A percentile compares a stretch with the other conserved stretches of the same genome.
Conservation (phyloP, 2,888 invertebrate species). For the Hydrotaea cyrtoneurina region DNA sequence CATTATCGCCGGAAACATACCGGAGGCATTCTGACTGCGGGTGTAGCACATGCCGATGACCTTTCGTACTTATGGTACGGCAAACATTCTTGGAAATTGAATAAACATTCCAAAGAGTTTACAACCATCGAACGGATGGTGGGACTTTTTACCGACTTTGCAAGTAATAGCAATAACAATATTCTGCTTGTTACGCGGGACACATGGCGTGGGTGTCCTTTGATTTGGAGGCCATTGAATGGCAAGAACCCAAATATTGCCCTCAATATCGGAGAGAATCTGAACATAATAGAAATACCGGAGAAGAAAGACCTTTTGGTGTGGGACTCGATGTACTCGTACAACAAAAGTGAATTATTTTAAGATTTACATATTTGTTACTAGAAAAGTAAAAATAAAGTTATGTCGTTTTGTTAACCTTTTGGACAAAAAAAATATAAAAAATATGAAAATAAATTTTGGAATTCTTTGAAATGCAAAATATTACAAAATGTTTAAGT, state of each 20-base stretch:
- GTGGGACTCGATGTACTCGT: slow-evolving; percentile 76
- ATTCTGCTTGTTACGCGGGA: neutral
- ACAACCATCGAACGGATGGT: slow-evolving; percentile 77
- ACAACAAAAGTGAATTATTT: neutral
- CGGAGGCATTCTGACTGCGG: slow-evolving; percentile 73
- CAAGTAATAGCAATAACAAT: slow-evolving; percentile 75
- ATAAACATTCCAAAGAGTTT: slow-evolving; percentile 71
- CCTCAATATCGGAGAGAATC: slow-evolving; percentile 74
- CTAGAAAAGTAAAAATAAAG: no score
- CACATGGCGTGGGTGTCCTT: neutral
- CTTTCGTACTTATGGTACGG: slow-evolving; percentile 77
- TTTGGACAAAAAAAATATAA: no score
- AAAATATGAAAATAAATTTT: no score
- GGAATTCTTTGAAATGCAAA: no score
- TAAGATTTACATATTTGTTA: neutral
- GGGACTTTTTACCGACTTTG: slow-evolving; percentile 75
- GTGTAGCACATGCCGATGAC: slow-evolving; percentile 79
- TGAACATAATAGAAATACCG: slow-evolving; percentile 70
- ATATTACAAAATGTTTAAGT: no score
- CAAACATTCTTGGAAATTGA: slow-evolving; percentile 68
- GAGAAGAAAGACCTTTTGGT: slow-evolving; percentile 74
- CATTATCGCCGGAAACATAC: slow-evolving; percentile 73
- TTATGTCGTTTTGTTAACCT: no score
- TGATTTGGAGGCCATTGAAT: slow-evolving; percentile 73
- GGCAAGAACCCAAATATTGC: slow-evolving; percentile 69